Base-by-base conservation (phyloP, 2,113 vertebrate species). In the Pedetes capensis region DNA sequence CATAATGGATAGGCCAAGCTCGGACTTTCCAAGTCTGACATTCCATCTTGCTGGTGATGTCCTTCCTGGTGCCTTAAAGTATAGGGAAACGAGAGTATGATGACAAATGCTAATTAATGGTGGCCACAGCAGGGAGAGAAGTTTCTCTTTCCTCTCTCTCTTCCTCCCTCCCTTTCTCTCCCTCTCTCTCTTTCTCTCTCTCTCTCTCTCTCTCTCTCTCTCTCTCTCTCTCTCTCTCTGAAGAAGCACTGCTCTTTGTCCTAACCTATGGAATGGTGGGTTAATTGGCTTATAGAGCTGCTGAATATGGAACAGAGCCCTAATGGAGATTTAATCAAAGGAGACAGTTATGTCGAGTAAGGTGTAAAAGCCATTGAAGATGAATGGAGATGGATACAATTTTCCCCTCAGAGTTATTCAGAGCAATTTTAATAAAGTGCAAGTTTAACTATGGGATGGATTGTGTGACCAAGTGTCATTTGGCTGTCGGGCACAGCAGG, bases 301-400 rank as follows among this genome's bases (percentile, higher is more conserved):
- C 95, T 87, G 96, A 97, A 81, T 83, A n/a, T 88, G 96, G 95
- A 97, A 89, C 68, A 64, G 96, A 97, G 82, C 20, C 59, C 34
- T 91, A 85, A 93, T 91, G 86, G 96, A 97, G 92, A 59, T 55
- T 93, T 91, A 98, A 98, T 98, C 97, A 97, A 97, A 94, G 95
- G 88, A 95, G 89, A 92, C 87, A 88, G 89, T 97, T 96, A 78
- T 93, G 94, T 83, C 94, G 94, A 94, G 97, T 96, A 93, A 86
- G 80, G 66, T 96, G 82, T 82, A 96, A 97, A 44, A 95, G 95
- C 61, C 90, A 92, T 66, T 91, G 76, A 96, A 96, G 97, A 88
- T 93, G 93, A 97, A 97, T 97, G 95, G 71, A 91, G 93, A 97
- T 53, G 74, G 89, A 75, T 32, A 76, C 87, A 95, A 93, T 96